Evolutionary conservation across 1,140 invertebrate species (phyloP), one percentile per base, ranked within the genome.

Genomic region (Zaprionus kolodkinae): DNA sequence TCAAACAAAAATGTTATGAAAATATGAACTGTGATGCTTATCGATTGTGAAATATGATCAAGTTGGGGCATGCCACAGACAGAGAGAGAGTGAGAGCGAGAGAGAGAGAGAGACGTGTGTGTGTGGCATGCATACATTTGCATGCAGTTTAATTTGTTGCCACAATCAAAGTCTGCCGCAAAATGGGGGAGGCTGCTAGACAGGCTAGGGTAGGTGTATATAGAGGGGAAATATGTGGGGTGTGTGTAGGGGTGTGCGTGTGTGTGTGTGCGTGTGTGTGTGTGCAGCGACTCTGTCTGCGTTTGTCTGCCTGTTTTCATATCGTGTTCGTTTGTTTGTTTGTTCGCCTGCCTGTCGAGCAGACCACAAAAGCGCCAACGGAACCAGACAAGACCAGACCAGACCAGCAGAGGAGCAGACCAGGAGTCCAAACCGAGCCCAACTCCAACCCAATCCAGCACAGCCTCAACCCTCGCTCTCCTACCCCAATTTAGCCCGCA

Each of bases 11-110:
- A 79, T 72, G 74, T 74, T 88, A 91, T 82, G 81, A 91, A 91
- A 91, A 91, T 89, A 92, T 91, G 79, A 92, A 91, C 87, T 92
- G 91, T 92, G 91, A 92, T 91, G 84, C 81, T 92, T 92, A 92
- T 92, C 91, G 91, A 91, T 90, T 91, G 78, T 92, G 87, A 92
- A 91, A 92, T 91, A 91, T 91, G 79, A 91, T 89, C 80, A 80
- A 76, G 72, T 54, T 78, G 61, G 60, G 15, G 69, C 59, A 30
- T 70, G 48, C 45, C 27, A 17, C 61, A 68, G 40, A 66, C 13
- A 66, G 13, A 38, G 27, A 64, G 3, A 40, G n/a, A 45, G n/a
- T 12, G 36, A 1, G 12, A 40, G 13, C 5, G 38, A 40, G 13
- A 2, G 6, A n/a, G 38, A 13, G 38, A 6, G 38, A 6, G 6